These are phyloP conservation scores for Leistus spinibarbis DNA, from an alignment of 2,888 invertebrate species.

Conservation along the genomic window DNA sequence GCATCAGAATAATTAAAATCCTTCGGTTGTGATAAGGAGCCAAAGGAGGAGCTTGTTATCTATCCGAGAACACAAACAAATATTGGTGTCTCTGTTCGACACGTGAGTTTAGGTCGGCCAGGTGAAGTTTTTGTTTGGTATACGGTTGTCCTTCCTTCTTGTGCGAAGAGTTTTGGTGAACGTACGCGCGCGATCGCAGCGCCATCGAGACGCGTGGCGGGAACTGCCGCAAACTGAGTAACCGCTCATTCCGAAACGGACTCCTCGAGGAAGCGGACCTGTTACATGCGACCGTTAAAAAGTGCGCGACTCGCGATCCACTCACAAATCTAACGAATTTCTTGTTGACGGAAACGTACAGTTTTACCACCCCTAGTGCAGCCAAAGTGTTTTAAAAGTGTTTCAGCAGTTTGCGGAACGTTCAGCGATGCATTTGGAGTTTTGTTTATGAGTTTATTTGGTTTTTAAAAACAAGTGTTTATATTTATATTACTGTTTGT, in stretches of 20 bases:
- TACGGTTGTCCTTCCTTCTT: conserved; percentile 5
- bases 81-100: not conserved
- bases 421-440: not conserved
- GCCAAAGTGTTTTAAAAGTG: not conserved
- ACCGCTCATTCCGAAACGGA: conserved; percentile 27
- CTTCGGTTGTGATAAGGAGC: conserved; percentile 5
- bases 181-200: conserved; percentile 10
- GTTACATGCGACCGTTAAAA: conserved; percentile 4
- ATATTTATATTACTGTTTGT: not conserved
- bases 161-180: not conserved
- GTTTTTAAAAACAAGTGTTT: not conserved
- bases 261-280: conserved; percentile 2
- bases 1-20: conserved; percentile 37
- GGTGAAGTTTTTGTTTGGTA: conserved; percentile 18
- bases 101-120: conserved; percentile 5
- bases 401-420: not conserved
- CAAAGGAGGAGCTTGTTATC: conserved; percentile 8
- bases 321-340: not conserved
- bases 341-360: not conserved
- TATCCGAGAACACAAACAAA: conserved; percentile 15
- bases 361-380: not conserved
- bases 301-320: not conserved
- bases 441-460: not conserved
- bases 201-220: conserved; percentile 20
- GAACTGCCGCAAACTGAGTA: conserved; percentile 5